Evolutionary conservation across 2,113 vertebrate species (phyloP), one percentile per base, ranked within the genome.

Genomic region (Hirundichthys speculiger): DNA sequence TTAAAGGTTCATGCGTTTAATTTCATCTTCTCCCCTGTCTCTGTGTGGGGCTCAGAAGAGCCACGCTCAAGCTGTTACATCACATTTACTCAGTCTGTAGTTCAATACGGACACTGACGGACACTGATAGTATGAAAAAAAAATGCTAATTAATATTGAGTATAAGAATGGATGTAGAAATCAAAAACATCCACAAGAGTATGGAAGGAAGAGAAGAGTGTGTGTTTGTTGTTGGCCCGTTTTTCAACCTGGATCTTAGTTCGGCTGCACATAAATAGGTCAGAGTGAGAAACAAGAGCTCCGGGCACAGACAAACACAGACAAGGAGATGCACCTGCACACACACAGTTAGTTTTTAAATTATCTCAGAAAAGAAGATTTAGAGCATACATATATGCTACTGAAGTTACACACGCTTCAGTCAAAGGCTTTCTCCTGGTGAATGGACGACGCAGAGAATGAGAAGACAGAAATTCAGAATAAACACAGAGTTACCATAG

Each of bases 1-100:
- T 88, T 86, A 80, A 90, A 88, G 77, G 84, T 89, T 69, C 84
- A 80, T 76, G 75, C 54, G 64, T 74, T 80, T 80, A 20, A 76
- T 63, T 85, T 80, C 68, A 67, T 83, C 67, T 68, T 64, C 13
- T 64, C 48, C 30, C 70, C 16, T 49, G 14, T 70, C 24, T 43
- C 18, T 56, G 57, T 48, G 65, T 60, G 53, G 11, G 39, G 34
- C 30, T 56, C 39, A 47, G 52, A 42, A 57, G 38, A 45, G 30
- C 13, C 30, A 43, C 38, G 21, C 13, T 71, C 20, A 61, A 46
- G 43, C 53, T 58, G 15, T 25, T 42, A 39, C 39, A 40, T 43
- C 24, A 62, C 11, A 48, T 39, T 30, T 30, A 10, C 13, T n/a
- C 10, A 18, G 11, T 41, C 61, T 10, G 51, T 2, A 49, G 11